Evolutionary conservation across 1,140 invertebrate species (phyloP).

Genomic region (Hormaphis cornu): DNA sequence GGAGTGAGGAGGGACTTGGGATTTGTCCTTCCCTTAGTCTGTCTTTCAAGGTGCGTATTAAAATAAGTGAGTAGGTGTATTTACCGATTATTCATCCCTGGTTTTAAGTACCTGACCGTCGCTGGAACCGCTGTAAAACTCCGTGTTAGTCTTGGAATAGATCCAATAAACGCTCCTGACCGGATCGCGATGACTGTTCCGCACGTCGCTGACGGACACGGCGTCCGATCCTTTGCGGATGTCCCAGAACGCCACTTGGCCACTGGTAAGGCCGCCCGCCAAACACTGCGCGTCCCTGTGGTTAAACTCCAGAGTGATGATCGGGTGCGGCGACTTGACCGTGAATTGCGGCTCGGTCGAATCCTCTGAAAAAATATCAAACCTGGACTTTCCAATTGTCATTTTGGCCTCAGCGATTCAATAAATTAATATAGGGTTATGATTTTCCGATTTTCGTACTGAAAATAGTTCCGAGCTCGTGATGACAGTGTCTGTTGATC

Average conservation of each 20-base stretch:
- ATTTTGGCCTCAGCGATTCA: too few relatives aligned
- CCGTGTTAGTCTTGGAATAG: slow-evolving; percentile 46
- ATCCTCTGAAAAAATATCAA: slow-evolving; percentile 1
- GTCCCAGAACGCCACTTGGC: slow-evolving; percentile 80
- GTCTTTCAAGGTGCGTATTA: too few relatives aligned
- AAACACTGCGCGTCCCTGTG: slow-evolving; percentile 79
- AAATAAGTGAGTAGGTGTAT: too few relatives aligned
- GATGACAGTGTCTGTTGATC: too few relatives aligned
- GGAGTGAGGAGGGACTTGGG: too few relatives aligned
- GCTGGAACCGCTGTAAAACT: slow-evolving; percentile 52
- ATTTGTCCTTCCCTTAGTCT: too few relatives aligned
- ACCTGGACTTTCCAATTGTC: too few relatives aligned
- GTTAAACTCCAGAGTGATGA: slow-evolving; percentile 84
- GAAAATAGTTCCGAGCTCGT: too few relatives aligned
- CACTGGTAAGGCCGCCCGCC: slow-evolving; percentile 78
- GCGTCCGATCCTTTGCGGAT: slow-evolving; percentile 60
- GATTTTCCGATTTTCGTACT: too few relatives aligned
- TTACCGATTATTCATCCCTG: too few relatives aligned
- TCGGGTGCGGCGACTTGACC: slow-evolving; percentile 42
- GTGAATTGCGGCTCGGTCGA: slow-evolving; percentile 37
- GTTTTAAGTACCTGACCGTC: slow-evolving; percentile 56
- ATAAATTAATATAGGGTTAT: too few relatives aligned
- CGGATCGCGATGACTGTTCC: slow-evolving; percentile 67
- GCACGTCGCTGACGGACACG: slow-evolving; percentile 49
- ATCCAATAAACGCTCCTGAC: slow-evolving; percentile 60